Evolutionary conservation across 2,797 vertebrate species (phyloP).

Genomic region (Manis pentadactyla): DNA sequence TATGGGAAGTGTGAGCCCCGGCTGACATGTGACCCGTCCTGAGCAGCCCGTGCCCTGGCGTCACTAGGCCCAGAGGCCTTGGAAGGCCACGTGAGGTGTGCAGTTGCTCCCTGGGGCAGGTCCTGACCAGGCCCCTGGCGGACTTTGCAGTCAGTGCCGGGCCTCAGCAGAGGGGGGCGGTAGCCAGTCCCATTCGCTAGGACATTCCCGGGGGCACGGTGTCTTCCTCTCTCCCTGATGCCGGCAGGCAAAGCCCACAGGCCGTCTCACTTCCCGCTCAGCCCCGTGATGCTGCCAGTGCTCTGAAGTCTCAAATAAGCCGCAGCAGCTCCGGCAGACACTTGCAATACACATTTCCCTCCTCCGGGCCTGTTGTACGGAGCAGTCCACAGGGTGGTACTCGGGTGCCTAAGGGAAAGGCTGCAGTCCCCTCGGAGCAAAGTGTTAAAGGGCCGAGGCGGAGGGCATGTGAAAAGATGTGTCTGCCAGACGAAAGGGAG

Average conservation of each 20-base stretch:
- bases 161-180: background rate
- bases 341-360: background rate
- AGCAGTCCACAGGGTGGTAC: background rate
- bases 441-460: background rate
- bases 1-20: background rate
- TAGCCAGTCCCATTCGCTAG: background rate
- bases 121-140: background rate
- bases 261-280: fast-evolving
- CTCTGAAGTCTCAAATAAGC: background rate
- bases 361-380: background rate
- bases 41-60: background rate
- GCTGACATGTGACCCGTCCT: background rate
- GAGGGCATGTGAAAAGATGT: background rate
- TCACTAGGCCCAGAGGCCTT: background rate
- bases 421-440: background rate
- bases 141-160: background rate
- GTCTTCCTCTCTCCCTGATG: background rate
- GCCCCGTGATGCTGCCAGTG: background rate
- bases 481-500: background rate
- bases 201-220: too few species aligned
- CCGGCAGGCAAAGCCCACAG: background rate
- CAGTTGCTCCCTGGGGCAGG: background rate
- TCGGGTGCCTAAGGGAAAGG: background rate
- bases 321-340: background rate
- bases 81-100: background rate